phyloP scores from a whole-genome alignment of 2,113 vertebrate species.

The Halcyon senegalensis region DNA sequence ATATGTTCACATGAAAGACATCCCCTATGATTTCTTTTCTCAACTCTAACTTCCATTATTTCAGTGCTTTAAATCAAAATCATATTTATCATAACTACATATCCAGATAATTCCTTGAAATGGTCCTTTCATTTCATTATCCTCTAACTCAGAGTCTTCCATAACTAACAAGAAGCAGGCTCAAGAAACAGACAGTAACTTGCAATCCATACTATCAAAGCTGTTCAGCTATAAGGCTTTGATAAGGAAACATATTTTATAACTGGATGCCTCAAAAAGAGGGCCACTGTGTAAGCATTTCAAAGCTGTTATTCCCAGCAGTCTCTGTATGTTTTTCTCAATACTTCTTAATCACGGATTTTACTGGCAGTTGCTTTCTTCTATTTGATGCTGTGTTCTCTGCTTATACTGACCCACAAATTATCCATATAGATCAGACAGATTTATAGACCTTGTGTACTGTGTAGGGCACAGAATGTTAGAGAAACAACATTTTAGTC shows the following conservation, averaged over 20 bases:
- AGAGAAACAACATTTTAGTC: slow-evolving; percentile 9
- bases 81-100: slow-evolving; percentile 59
- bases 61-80: slow-evolving; percentile 17
- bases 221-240: neutral
- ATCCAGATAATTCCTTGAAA: slow-evolving; percentile 54
- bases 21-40: slow-evolving; percentile 38
- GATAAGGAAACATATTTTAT: slow-evolving; percentile 6
- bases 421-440: neutral
- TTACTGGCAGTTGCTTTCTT: neutral
- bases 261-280: neutral
- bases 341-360: neutral
- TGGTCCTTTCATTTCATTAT: slow-evolving; percentile 50
- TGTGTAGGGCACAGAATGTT: neutral
- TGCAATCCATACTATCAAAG: neutral
- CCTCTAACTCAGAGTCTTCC: neutral
- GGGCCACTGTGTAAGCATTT: neutral
- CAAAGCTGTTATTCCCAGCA: neutral
- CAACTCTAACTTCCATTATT: slow-evolving; percentile 37
- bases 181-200: neutral
- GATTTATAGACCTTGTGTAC: neutral
- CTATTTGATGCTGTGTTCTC: neutral
- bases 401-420: neutral
- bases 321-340: neutral
- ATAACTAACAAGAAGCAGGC: neutral
- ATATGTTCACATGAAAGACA: neutral